Conservation (phyloP, 2,888 invertebrate genomes). For the Ennomos fuscantarius region DNA sequence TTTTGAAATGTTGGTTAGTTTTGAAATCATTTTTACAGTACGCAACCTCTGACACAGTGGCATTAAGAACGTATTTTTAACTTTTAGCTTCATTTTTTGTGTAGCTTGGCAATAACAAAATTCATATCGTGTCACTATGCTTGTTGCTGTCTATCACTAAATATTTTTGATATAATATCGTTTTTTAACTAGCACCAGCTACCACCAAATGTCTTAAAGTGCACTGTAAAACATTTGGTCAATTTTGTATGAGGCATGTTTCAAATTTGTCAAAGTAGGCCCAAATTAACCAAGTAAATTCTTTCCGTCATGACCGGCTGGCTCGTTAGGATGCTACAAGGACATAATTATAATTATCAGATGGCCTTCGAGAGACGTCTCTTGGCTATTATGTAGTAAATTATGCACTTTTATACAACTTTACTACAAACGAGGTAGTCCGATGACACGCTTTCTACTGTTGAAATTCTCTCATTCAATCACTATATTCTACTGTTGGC, state of each 20-base stretch:
- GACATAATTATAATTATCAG: constrained; percentile 50
- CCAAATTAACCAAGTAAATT: constrained; percentile 32
- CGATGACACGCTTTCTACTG: constrained; percentile 74
- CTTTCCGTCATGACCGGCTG: constrained; percentile 49
- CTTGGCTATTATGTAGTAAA: constrained; percentile 61
- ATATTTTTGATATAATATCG: too few species aligned
- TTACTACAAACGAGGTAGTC: constrained; percentile 55
- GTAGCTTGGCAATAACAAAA: too few species aligned
- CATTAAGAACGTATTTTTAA: neutral
- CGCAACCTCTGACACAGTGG: constrained; percentile 7
- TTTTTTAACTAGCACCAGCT: too few species aligned
- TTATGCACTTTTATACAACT: constrained; percentile 64
- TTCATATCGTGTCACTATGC: too few species aligned
- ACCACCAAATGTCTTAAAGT: too few species aligned
- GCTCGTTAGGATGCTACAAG: constrained; percentile 57
- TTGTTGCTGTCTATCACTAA: too few species aligned
- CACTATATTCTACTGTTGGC: constrained; percentile 3
- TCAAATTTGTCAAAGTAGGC: constrained; percentile 32
- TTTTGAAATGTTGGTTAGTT: constrained; percentile 13
- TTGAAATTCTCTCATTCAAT: constrained; percentile 46
- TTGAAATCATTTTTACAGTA: constrained; percentile 2
- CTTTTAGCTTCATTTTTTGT: too few species aligned
- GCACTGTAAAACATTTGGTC: neutral
- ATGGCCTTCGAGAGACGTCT: constrained; percentile 62
- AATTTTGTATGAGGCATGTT: constrained; percentile 9